Percentiles rank a stretch among this genome's conserved stretches.
phyloP scores from a whole-genome alignment of 2,888 invertebrate species.

The Chaitophorus viminalis region DNA sequence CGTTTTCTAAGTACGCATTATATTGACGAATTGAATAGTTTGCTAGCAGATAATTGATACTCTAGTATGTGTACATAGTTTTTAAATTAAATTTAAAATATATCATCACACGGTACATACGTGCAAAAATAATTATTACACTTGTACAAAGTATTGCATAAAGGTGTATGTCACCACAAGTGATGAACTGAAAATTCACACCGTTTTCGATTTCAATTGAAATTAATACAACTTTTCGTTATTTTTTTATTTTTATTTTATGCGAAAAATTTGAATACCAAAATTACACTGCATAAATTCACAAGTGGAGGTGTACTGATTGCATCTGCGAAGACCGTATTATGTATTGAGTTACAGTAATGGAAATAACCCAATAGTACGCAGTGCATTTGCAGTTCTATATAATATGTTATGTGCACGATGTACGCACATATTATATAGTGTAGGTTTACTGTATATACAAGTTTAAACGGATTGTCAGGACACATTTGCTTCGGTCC shows the following conservation, averaged over 20 bases:
- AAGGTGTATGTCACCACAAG: too few species aligned
- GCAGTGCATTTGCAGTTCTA: not conserved
- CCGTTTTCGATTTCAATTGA: not conserved
- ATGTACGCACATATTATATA: too few species aligned
- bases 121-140: too few species aligned
- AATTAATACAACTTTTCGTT: too few species aligned
- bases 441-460: too few species aligned
- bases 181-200: not conserved
- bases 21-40: too few species aligned
- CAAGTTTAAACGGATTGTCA: slow-evolving; percentile 29
- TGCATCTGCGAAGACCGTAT: not conserved
- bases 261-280: not conserved
- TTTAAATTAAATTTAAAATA: too few species aligned
- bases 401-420: not conserved
- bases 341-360: not conserved
- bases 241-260: not conserved
- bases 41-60: too few species aligned
- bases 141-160: not conserved
- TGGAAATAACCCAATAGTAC: not conserved
- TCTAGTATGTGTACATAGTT: too few species aligned
- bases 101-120: too few species aligned
- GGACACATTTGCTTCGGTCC: slow-evolving; percentile 43
- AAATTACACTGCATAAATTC: not conserved
- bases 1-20: too few species aligned
- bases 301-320: too few species aligned